Evolutionary conservation across 2,888 invertebrate species (phyloP).

Genomic region (Hyles lineata): DNA sequence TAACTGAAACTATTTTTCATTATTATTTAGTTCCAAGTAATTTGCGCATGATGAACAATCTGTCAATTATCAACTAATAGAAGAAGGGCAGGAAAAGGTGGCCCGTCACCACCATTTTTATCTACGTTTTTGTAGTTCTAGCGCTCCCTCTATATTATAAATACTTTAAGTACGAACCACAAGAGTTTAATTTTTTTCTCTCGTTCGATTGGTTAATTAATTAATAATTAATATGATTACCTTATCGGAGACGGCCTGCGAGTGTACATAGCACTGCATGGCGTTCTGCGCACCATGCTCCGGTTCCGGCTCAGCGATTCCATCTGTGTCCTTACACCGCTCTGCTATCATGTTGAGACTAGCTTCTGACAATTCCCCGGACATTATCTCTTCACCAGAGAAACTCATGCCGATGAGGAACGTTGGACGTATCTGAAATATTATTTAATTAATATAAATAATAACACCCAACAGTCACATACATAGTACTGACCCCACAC

Average conservation of each 20-base stretch:
- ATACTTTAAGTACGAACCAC: neutral
- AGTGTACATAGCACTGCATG: conserved; percentile 81
- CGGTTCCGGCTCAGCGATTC: conserved; percentile 61
- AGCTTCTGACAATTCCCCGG: conserved; percentile 61
- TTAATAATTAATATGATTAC: conserved; percentile 50
- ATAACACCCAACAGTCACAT: too few relatives aligned
- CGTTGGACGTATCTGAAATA: conserved; percentile 81
- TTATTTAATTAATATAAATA: too few relatives aligned
- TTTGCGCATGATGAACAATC: too few relatives aligned
- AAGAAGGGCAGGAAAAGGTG: too few relatives aligned
- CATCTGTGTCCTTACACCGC: conserved; percentile 53
- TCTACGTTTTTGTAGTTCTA: too few relatives aligned
- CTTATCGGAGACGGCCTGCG: conserved; percentile 86
- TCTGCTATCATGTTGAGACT: conserved; percentile 56
- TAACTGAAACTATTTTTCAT: too few relatives aligned
- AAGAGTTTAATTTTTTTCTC: neutral
- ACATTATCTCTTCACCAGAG: conserved; percentile 66
- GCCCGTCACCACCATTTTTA: too few relatives aligned
- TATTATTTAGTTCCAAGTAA: too few relatives aligned
- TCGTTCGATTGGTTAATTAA: neutral
- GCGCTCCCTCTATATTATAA: too few relatives aligned
- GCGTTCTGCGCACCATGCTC: conserved; percentile 66
- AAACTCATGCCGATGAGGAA: conserved; percentile 81
- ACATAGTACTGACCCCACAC: too few relatives aligned
- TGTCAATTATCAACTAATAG: too few relatives aligned